Evolutionary conservation across 2,888 invertebrate genomes (phyloP), one percentile per base, ranked within the genome.

Genomic region (Orchesellides sinensis): DNA sequence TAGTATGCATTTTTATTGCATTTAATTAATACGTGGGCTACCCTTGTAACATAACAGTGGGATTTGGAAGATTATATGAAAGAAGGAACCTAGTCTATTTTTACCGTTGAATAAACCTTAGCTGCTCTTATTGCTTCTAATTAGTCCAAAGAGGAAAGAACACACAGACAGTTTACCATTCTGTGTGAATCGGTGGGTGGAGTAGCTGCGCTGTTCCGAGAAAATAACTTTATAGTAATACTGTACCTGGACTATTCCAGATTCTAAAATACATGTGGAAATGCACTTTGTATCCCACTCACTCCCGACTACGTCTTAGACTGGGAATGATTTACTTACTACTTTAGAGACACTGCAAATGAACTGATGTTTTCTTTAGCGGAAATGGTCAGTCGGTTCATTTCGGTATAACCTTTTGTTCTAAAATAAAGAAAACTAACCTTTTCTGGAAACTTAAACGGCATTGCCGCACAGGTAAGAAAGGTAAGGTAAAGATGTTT

Each of bases 351-450:
- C n/a, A n/a, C n/a, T n/a, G n/a, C n/a, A n/a, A n/a, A n/a, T n/a
- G n/a, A n/a, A n/a, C n/a, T n/a, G n/a, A n/a, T n/a, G n/a, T n/a
- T n/a, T n/a, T n/a, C n/a, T n/a, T n/a, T n/a, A 72, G 56, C 80
- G 80, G 80, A 80, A 80, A 80, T 73, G 80, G 73, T 68, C 66
- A 54, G n/a, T n/a, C n/a, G n/a, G 45, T 59, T 45, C 54, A 80
- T 66, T 70, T 35, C 40, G 72, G 65, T 72, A 40, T 59, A 80
- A 59, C 70, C 74, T 56, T 74, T 66, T 72, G 35, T 32, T 61
- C 25, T 45, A 21, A 66, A 25, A 32, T 21, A 19, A 40, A 23
- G 17, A 54, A 63, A n/a, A 52, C 23, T 17, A 25, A 59, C 56
- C 10, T 72, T 54, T 73, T 52, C 59, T 68, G 63, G 35, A 29